Base-by-base conservation (phyloP, 2,113 vertebrate genomes). In the Apodemus sylvaticus region DNA sequence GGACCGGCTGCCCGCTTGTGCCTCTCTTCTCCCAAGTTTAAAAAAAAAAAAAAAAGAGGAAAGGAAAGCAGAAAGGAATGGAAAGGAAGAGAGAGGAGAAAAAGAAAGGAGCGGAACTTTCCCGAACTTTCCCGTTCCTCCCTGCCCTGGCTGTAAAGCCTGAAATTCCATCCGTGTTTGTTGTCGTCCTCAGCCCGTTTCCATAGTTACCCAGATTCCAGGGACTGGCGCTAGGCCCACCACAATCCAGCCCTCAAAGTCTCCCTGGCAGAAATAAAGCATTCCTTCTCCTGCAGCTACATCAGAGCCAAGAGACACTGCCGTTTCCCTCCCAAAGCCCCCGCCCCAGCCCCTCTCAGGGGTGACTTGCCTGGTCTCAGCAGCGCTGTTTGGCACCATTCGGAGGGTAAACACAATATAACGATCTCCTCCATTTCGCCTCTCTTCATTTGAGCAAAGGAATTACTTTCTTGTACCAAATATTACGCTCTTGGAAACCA, bases 161-260 rank as follows among this genome's bases (percentile, higher is more conserved):
- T 97, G 96, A 98, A 97, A 98, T 98, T 98, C 98, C 96, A 97
- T 92, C 97, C 62, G 76, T 98, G 97, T 98, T 98, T 98, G 98
- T 98, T 98, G 98, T 98, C 96, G 96, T 96, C 97, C 95, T 60
- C 73, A 70, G 95, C 89, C 97, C 66, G 95, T 98, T 98, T 97
- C 98, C 97, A 98, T 97, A 96, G 98, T 81, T 97, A 98, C 95
- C 95, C 96, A 87, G 97, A 98, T 98, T 98, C 98, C 98, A 97
- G 97, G 98, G 97, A 77, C 98, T 98, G 98, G 98, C 97, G 73
- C 48, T 5, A 60, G 86, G 97, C 98, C 98, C 97, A 97, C 96
- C 96, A 94, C 96, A 97, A 96, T 94, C 96, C 98, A 98, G 98
- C 98, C 96, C 95, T 98, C 97, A 90, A 95, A 97, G 96, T 96